phyloP scores from a whole-genome alignment of 2,888 invertebrate genomes.

The Zaprionus lineosus region DNA sequence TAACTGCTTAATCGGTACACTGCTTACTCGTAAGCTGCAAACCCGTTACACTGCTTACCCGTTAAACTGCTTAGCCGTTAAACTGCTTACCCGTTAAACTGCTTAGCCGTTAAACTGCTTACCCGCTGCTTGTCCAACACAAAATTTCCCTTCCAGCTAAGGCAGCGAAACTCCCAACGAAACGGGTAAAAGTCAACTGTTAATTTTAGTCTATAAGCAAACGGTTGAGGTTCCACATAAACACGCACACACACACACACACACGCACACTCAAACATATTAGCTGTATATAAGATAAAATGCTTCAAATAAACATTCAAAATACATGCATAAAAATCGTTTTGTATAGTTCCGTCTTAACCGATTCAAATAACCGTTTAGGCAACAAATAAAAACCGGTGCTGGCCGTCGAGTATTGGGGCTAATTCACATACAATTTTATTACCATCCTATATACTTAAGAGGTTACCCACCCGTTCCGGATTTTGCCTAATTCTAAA shows the following conservation, averaged over 20 bases:
- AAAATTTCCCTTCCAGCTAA: conserved; percentile 28
- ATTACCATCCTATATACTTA: conserved; percentile 38
- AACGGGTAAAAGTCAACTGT: conserved; percentile 52
- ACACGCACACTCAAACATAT: not conserved
- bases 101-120: conserved; percentile 51
- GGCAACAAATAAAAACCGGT: not conserved
- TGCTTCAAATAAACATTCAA: conserved; percentile 57
- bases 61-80: conserved; percentile 62
- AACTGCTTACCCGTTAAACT: conserved; percentile 32
- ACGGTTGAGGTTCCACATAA: conserved; percentile 51
- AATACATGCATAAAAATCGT: conserved; percentile 3
- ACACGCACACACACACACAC: conserved; percentile 6
- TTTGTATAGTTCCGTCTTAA: conserved; percentile 9
- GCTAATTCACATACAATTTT: conserved; percentile 53
- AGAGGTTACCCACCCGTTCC: not conserved
- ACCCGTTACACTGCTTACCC: conserved; percentile 43
- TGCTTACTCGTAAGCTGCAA: conserved; percentile 59
- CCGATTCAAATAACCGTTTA: conserved; percentile 31
- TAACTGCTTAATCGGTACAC: conserved; percentile 20
- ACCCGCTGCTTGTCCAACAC: conserved; percentile 46
- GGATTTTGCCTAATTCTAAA: not conserved
- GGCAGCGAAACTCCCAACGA: conserved; percentile 31
- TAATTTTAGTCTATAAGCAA: conserved; percentile 32
- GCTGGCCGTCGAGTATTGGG: not conserved
- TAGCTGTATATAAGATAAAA: conserved; percentile 59